Base-by-base conservation (phyloP, 64 coral and sea anemone species). In the Astreopora myriophthalma region DNA sequence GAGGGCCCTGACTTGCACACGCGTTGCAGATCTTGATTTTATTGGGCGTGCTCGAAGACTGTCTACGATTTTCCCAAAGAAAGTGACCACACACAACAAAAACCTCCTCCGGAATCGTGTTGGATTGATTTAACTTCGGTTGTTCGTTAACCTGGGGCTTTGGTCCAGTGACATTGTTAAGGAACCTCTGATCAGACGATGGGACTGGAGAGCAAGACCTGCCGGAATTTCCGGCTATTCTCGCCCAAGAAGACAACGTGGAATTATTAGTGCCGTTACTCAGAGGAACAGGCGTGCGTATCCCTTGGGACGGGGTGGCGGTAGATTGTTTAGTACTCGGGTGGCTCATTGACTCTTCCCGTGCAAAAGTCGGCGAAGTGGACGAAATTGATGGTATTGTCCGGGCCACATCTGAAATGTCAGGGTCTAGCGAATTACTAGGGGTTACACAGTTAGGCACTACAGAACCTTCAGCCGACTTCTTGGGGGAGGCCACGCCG, bases 41-140 rank as follows among this genome's bases (percentile, higher is more conserved):
- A 2, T 1, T 37, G 11, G 17, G 25, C 1, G 8, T 42, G 19
- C 49, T 33, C 3, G 14, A 6, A 3, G 48, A 28, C 12, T 10
- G 46, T 5, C 6, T 6, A 64, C 19, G 23, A 17, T 55, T 17
- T 55, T 3, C 75, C 14, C 16, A 17, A 16, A 83, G 3, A 64
- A 83, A 83, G 52, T 83, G 79, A 32, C 38, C 79, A 64, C 79
- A 83, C 20, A 64, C 79, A 8, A 83, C 79, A 64, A 60, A 25
- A n/a, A 83, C 33, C 0, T 33, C 57, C 2, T 65, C 22, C 12
- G 79, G 79, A 39, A 83, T 39, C 20, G 16, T 9, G 34, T 1
- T 25, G 17, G 0, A 8, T 22, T 16, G 9, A 49, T 8, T n/a
- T 14, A 49, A 25, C n/a, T 27, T 7, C 31, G 31, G 8, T 23